Conservation (phyloP, 1,140 invertebrate species). For the Temnothorax curvispinosus region DNA sequence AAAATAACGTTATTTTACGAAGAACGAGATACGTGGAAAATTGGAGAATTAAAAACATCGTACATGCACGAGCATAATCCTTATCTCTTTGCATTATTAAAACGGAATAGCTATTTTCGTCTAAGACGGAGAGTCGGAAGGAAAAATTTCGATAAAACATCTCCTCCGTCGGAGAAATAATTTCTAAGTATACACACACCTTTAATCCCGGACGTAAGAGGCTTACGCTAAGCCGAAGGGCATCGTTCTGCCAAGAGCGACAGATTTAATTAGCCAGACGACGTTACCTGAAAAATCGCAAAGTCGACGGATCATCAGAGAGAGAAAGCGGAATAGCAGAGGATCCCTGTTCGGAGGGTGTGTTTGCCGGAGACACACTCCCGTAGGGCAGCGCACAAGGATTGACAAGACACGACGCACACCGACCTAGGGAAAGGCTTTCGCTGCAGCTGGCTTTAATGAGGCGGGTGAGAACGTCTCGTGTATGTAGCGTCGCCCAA, state of each 20-base stretch:
- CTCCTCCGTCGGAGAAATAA: constrained; percentile 32
- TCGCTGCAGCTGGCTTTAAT: constrained; percentile 65
- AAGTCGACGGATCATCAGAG: constrained; percentile 56
- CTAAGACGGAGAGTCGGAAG: not conserved
- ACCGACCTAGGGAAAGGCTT: constrained; percentile 2
- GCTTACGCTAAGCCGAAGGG: constrained; percentile 61
- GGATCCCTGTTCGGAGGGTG: constrained; percentile 1
- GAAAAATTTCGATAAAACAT: not conserved
- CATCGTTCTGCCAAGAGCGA: constrained; percentile 49
- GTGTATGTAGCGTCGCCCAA: constrained; percentile 58
- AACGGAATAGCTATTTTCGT: not conserved
- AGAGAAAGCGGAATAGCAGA: constrained; percentile 22
- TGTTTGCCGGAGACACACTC: constrained; percentile 26
- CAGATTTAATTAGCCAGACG: constrained; percentile 72
- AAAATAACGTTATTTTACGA: not conserved
- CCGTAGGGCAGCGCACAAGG: not conserved
- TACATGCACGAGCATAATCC: not conserved
- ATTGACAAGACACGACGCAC: constrained; percentile 18
- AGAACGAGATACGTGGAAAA: not conserved
- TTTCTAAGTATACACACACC: constrained; percentile 31
- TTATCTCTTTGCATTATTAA: not conserved
- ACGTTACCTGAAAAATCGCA: constrained; percentile 73
- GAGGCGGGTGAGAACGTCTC: constrained; percentile 59
- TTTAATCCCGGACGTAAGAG: constrained; percentile 54
- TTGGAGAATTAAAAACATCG: not conserved